Base-by-base conservation (phyloP, 1,140 invertebrate species). In the Drosophila pallidifrons region DNA sequence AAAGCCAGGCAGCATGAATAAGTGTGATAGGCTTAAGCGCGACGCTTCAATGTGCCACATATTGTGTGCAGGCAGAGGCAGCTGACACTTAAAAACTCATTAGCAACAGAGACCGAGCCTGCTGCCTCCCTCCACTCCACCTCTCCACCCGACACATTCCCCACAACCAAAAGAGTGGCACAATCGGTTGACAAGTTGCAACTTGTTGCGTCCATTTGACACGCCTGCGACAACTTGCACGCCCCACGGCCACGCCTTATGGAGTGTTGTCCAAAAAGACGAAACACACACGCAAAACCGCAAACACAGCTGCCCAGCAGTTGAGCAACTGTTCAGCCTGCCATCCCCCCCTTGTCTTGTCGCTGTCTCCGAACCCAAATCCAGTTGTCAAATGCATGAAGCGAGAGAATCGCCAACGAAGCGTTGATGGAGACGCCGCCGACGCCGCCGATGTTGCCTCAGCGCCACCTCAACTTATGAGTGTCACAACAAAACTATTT, bases 401-500 rank as follows among this genome's bases (percentile, higher is more conserved):
- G 5, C 45, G 10, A 10, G 30, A 63, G 58, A 54, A 52, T 70
- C 35, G 49, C 67, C 67, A 63, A 49, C 59, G 38, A 63, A 54
- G 67, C 59, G 60, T 55, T 71, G 28, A 54, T 64, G 68, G n/a
- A 71, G n/a, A n/a, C n/a, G n/a, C n/a, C n/a, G n/a, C n/a, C n/a
- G 60, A 46, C 60, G 59, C 38, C 66, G 6, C 30, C 30, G 30
- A 8, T 38, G 35, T 45, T 20, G 60, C 51, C 55, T n/a, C 67
- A 49, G 16, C 35, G 41, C 20, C 65, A 66, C 61, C 64, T 60
- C 71, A 57, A 69, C 71, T 74, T 74, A 74, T 74, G 71, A 74
- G 49, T 74, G 71, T 74, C 71, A 74, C 71, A 74, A 74, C 65
- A 69, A 69, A 74, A 74, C 71, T 74, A 74, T 74, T 74, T 74